Evolutionary conservation across 1,140 invertebrate species (phyloP), one percentile per base, ranked within the genome.

Genomic region (Heliconius himera): DNA sequence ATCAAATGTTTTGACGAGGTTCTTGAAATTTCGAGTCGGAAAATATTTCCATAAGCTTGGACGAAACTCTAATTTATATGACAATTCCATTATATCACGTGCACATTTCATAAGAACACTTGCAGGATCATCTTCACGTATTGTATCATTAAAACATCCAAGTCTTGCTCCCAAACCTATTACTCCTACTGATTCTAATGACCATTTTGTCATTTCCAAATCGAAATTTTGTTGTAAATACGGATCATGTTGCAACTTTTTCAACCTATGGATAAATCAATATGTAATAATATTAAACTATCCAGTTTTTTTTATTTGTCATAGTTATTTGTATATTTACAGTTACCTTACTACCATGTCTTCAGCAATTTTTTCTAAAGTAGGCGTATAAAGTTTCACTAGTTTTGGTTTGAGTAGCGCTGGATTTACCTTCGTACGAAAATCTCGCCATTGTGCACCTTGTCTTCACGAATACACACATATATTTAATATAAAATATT

Each of bases 101-200:
- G 96, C 95, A 22, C 96, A 95, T 72, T 95, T 82, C 73, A 97
- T 96, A 83, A 97, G 95, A 74, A 94, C 85, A 66, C 94, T 91
- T 0, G 95, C 94, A 54, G 96, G 95, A 38, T 95, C 95, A 33
- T 96, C 94, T 26, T 93, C 83, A 0, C 89, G 73, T 3, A 96
- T 85, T 74, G 95, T 88, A 2, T 90, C 84, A 60, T 94, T 72
- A 76, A 96, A 85, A 86, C 96, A 96, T 5, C 96, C 96, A 13
- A 98, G 88, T 70, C 96, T 93, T 20, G 95, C 94, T 78, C 97
- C 96, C 60, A 97, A 90, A 3, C 96, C 96, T 16, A 98, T 95
- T 16, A 95, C 87, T 2, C 94, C 96, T 4, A 97, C 95, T 1
- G 96, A 96, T 90, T 97, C 97, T 51, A 97, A 88, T 3, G 96